Evolutionary conservation across 2,797 vertebrate species (phyloP).

Genomic region (Enteromius trimaculatus): DNA sequence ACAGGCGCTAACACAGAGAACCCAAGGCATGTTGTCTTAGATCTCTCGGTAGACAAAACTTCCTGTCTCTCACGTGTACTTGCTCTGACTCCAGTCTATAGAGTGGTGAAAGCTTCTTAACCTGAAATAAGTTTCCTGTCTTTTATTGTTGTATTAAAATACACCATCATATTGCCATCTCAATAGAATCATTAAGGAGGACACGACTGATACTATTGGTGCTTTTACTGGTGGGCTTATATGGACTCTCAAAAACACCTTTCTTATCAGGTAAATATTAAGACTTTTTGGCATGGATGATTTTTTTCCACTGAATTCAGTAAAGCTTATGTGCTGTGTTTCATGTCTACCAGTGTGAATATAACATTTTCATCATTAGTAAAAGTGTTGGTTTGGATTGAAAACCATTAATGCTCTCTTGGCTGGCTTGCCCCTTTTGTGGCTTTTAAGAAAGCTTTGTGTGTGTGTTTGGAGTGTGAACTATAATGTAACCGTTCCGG

Average conservation of each 20-base stretch:
- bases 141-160: background rate
- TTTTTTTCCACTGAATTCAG: background rate
- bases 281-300: slow-evolving; percentile 34
- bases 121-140: background rate
- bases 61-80: background rate
- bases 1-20: slow-evolving; percentile 90
- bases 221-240: slow-evolving; percentile 87
- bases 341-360: background rate
- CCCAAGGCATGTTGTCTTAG: slow-evolving; percentile 79
- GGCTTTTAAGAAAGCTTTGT: background rate
- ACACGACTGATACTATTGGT: slow-evolving; percentile 89
- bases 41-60: background rate
- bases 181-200: slow-evolving; percentile 88
- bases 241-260: slow-evolving; percentile 90
- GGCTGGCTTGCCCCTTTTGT: background rate
- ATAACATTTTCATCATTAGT: background rate
- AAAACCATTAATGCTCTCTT: background rate
- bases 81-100: background rate
- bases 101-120: background rate
- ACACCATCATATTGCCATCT: slow-evolving; percentile 27
- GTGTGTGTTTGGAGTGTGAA: slow-evolving; percentile 63
- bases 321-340: background rate
- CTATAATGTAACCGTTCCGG: slow-evolving; percentile 79
- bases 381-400: background rate
- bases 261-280: slow-evolving; percentile 92